Base-by-base conservation (phyloP, 2,113 vertebrate genomes). In the Takifugu flavidus region DNA sequence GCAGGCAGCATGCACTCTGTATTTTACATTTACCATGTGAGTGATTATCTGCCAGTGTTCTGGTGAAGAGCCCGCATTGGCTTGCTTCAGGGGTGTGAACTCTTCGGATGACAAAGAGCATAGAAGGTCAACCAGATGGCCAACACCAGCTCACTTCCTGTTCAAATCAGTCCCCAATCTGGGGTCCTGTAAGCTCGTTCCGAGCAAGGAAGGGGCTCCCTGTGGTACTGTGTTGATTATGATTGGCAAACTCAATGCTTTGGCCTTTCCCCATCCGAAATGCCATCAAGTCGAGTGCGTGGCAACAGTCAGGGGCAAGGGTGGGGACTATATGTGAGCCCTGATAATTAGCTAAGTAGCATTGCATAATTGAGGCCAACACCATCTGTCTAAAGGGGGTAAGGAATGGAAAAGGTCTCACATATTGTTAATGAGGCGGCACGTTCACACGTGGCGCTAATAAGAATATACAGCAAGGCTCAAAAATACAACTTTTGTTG, bases 361-460 rank as follows among this genome's bases (percentile, higher is more conserved):
- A 86, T 79, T 81, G 66, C 4, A 49, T 82, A 72, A 83, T 87
- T 59, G 62, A 62, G 72, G 72, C 74, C 70, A 44, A 49, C 25
- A 34, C 86, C 89, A 90, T 91, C 89, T 91, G 88, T 88, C 85
- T 78, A 77, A 68, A 54, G 78, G 66, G 79, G 77, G 74, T 3
- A 56, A 67, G 59, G 69, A 59, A 49, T 65, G 56, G 62, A 56
- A 78, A 69, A 80, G 71, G 80, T 80, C 78, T 90, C 81, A 65
- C 83, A 86, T 74, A 54, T 89, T 90, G 75, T 87, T 89, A 88
- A 91, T 89, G 79, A 88, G 74, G 72, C 76, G 80, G 83, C 82
- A 79, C 78, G 77, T 83, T 87, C 82, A 77, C 73, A 75, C 71
- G 59, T 65, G 58, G 64, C 73, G 80, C 83, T 81, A 83, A 83